Evolutionary conservation across 2,888 invertebrate species (phyloP).

Genomic region (Heteromurus nitidus): DNA sequence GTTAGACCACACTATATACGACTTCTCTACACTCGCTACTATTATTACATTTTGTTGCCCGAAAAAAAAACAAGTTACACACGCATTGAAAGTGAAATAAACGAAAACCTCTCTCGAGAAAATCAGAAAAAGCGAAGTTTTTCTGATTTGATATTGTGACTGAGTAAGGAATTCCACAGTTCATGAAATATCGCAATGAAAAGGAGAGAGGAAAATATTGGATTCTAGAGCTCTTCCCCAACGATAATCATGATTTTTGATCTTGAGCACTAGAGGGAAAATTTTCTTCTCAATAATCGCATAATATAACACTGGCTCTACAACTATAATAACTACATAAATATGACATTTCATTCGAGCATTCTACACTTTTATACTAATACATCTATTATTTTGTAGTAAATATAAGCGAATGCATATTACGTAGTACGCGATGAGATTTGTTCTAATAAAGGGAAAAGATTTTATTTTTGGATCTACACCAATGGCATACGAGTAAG

Average conservation of each 20-base stretch:
- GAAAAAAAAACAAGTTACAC: conserved; percentile 20
- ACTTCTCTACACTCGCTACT: background rate
- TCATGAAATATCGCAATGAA: conserved; percentile 25
- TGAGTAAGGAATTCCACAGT: conserved; percentile 40
- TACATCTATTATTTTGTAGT: no score
- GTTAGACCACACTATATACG: conserved; percentile 23
- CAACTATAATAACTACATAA: no score
- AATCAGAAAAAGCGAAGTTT: background rate
- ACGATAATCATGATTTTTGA: background rate
- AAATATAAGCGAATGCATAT: no score
- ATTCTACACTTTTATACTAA: no score
- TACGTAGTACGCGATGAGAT: no score
- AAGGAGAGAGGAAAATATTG: conserved; percentile 12
- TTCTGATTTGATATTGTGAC: conserved; percentile 25
- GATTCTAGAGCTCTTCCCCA: background rate
- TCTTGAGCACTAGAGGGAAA: no score
- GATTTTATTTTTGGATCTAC: conserved; percentile 42
- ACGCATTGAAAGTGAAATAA: conserved; percentile 31
- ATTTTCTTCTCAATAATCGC: background rate
- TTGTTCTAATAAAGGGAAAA: no score
- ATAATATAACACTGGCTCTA: background rate
- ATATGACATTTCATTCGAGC: no score
- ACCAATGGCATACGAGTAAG: background rate
- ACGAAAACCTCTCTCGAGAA: conserved; percentile 27
- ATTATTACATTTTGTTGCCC: background rate